phyloP scores from a whole-genome alignment of 2,888 invertebrate genomes.

The Oscheius myriophilus region DNA sequence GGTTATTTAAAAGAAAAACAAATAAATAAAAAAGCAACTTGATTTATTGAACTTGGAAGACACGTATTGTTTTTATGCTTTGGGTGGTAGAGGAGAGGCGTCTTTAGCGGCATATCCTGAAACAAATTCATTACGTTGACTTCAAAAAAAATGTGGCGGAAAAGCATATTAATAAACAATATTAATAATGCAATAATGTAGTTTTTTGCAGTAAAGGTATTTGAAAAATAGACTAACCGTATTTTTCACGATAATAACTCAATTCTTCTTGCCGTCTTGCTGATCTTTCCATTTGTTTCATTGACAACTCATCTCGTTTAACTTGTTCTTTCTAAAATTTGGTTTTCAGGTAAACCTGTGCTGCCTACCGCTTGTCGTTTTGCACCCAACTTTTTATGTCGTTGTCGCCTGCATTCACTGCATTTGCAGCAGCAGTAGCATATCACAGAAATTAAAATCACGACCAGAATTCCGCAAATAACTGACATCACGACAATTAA shows the following conservation, averaged over 20 bases:
- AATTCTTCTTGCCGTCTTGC: conserved; percentile 11
- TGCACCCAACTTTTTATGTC: conserved; percentile 39
- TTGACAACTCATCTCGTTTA: conserved; percentile 19
- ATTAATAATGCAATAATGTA: too few species aligned
- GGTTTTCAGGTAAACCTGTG: neutral
- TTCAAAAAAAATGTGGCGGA: too few species aligned
- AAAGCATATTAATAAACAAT: too few species aligned
- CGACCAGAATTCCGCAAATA: conserved; percentile 45
- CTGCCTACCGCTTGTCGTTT: conserved; percentile 39
- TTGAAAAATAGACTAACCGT: conserved; percentile 12
- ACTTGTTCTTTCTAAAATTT: conserved; percentile 15
- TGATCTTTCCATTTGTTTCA: conserved; percentile 16
- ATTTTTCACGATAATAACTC: conserved; percentile 21
- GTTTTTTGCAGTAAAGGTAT: too few species aligned
- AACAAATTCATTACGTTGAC: too few species aligned
- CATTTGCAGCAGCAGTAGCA: conserved; percentile 48
- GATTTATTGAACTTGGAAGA: too few species aligned
- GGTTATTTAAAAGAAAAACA: too few species aligned
- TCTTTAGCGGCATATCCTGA: too few species aligned
- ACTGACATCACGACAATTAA: conserved; percentile 52
- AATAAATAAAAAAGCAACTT: too few species aligned
- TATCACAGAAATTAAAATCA: conserved; percentile 40
- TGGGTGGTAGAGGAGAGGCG: too few species aligned
- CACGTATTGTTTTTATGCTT: too few species aligned
- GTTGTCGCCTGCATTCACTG: conserved; percentile 38